Conservation (phyloP, 2,797 vertebrate species). For the Alcedo quadribrachys region DNA sequence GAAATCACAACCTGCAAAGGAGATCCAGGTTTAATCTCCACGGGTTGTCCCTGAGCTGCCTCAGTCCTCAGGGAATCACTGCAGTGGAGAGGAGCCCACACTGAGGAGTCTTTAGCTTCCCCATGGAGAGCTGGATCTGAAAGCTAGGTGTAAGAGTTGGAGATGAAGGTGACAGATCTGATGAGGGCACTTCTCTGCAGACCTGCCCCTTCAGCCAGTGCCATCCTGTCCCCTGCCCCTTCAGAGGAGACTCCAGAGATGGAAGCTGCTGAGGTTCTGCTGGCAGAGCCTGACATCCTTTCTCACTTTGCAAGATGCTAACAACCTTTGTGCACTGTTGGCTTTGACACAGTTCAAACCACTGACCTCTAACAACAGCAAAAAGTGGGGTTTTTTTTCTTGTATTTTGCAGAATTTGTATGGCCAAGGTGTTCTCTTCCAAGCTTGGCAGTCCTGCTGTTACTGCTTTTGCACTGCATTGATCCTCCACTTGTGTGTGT, state of each 20-base stretch:
- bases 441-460: background rate
- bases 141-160: background rate
- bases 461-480: background rate
- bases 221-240: too few species aligned
- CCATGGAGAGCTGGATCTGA: background rate
- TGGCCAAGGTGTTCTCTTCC: background rate
- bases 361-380: background rate
- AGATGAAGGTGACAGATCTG: background rate
- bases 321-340: background rate
- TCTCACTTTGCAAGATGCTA: background rate
- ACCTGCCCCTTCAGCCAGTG: background rate
- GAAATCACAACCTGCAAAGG: background rate
- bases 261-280: background rate
- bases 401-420: background rate
- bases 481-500: background rate
- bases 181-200: background rate
- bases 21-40: background rate
- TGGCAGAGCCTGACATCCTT: background rate
- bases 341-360: background rate
- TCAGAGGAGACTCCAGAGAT: background rate
- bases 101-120: background rate
- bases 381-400: background rate
- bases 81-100: background rate
- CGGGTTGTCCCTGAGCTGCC: background rate
- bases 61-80: accelerated